Evolutionary conservation across 2,888 invertebrate species (phyloP), one percentile per base, ranked within the genome.

Genomic region (Drosophila buzzatii): DNA sequence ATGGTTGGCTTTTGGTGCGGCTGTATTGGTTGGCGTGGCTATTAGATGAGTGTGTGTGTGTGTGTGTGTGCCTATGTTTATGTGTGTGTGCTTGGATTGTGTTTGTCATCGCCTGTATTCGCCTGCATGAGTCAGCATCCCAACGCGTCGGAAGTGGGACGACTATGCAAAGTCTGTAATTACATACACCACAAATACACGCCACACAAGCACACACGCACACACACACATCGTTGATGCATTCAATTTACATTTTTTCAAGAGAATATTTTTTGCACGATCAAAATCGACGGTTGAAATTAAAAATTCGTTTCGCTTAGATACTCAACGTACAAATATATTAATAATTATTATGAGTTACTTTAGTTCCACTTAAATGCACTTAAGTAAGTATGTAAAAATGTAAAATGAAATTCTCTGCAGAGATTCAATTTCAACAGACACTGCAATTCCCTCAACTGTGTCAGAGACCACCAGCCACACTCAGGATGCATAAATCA

Each of bases 51-150:
- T n/a, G 42, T 44, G 27, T 27, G 47, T 31, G 31, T 49, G 49
- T 31, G 31, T 10, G n/a, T n/a, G n/a, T n/a, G n/a, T n/a, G n/a
- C n/a, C n/a, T n/a, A n/a, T n/a, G n/a, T n/a, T n/a, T n/a, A 44
- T 45, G 39, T 56, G 52, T 49, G 51, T 59, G 65, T 67, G 65
- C 49, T 64, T 71, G 72, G 65, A 60, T 79, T 65, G 60, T 82
- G 84, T 89, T 81, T 72, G 81, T 83, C 86, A 81, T 78, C 66
- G 81, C 44, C 60, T 45, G 33, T 69, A 66, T 31, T 58, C 44
- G 58, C 49, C 62, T 31, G 64, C 60, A 70, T 84, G 89, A 84
- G 87, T 84, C 89, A 84, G 79, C 82, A 82, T 84, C 79, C 73
- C 62, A 61, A 47, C 68, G 69, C 70, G 57, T 70, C 81, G 89